A percentile compares a stretch with the other conserved stretches of the same genome.
Evolutionary conservation across 2,888 invertebrate genomes (phyloP).

Genomic region (Himalopsyche japonica): DNA sequence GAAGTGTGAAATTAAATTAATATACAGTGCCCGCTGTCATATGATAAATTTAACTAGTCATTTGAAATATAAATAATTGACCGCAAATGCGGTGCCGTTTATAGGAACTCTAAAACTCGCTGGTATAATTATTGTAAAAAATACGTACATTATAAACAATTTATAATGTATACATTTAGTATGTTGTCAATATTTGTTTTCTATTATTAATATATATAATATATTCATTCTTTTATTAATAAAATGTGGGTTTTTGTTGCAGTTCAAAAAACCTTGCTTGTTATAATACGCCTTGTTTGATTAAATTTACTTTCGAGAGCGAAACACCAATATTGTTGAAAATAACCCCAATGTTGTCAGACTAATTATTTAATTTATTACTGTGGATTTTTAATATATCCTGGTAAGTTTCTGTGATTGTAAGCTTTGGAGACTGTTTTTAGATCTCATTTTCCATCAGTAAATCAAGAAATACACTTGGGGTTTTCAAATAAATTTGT

Average conservation of each 20-base stretch:
- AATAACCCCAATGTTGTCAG: not conserved
- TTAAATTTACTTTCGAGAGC: not conserved
- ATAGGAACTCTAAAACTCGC: constrained; percentile 79
- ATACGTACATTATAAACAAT: constrained; percentile 48
- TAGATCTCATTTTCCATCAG: too few species aligned
- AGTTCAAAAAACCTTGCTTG: not conserved
- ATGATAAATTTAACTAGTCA: constrained; percentile 58
- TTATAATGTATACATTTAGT: constrained; percentile 50
- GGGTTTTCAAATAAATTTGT: too few species aligned
- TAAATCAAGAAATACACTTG: too few species aligned
- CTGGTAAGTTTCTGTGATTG: too few species aligned
- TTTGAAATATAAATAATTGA: constrained; percentile 61
- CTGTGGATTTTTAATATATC: too few species aligned
- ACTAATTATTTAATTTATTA: too few species aligned
- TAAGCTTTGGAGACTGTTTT: too few species aligned
- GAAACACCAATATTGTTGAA: constrained; percentile 24
- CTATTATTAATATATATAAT: constrained; percentile 47
- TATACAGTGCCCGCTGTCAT: constrained; percentile 36
- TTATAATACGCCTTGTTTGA: constrained; percentile 9
- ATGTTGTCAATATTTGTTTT: constrained; percentile 40
- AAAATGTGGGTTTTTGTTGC: constrained; percentile 41
- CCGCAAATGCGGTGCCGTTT: constrained; percentile 57
- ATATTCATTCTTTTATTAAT: constrained; percentile 50
- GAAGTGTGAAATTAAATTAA: not conserved
- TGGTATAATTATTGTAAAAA: constrained; percentile 70